Conservation (phyloP, 2,888 invertebrate species). For the Pardosa pseudoannulata region DNA sequence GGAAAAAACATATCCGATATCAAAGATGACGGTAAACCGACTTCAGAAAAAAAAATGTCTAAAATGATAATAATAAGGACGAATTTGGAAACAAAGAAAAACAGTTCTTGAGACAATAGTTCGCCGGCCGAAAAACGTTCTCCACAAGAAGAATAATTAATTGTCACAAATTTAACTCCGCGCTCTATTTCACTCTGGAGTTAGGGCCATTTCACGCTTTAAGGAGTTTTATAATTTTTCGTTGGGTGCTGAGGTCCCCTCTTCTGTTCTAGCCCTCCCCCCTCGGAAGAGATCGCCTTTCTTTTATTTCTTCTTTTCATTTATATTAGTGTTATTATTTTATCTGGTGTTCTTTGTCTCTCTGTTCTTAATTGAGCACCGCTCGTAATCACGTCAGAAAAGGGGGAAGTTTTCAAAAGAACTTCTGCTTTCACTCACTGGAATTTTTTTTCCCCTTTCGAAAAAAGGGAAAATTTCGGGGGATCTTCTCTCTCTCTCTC, state of each 20-base stretch:
- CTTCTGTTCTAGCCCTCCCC: not conserved
- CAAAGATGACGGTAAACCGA: constrained; percentile 31
- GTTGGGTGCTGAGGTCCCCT: constrained; percentile 29
- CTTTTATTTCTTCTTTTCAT: constrained; percentile 34
- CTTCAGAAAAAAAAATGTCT: constrained; percentile 7
- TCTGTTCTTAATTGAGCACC: constrained; percentile 53
- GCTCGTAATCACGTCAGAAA: constrained; percentile 58
- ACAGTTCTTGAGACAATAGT: constrained; percentile 60
- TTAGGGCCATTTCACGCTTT: constrained; percentile 65
- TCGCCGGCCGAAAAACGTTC: constrained; percentile 47
- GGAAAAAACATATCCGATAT: constrained; percentile 36
- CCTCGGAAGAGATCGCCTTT: constrained; percentile 31
- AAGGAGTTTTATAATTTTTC: constrained; percentile 70
- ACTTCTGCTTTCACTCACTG: constrained; percentile 26
- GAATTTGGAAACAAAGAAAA: constrained; percentile 63
- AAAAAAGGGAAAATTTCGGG: not conserved
- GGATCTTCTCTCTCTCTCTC: not conserved
- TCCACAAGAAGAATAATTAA: constrained; percentile 59
- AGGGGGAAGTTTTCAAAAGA: constrained; percentile 64
- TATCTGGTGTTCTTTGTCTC: constrained; percentile 65
- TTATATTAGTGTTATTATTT: constrained; percentile 64
- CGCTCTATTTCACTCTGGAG: constrained; percentile 65
- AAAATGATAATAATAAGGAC: constrained; percentile 28
- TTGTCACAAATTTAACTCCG: constrained; percentile 66
- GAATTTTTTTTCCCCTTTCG: not conserved